These are phyloP conservation scores for Urosaurus nigricauda DNA, from an alignment of 2,797 vertebrate species.

Conservation along the genomic window DNA sequence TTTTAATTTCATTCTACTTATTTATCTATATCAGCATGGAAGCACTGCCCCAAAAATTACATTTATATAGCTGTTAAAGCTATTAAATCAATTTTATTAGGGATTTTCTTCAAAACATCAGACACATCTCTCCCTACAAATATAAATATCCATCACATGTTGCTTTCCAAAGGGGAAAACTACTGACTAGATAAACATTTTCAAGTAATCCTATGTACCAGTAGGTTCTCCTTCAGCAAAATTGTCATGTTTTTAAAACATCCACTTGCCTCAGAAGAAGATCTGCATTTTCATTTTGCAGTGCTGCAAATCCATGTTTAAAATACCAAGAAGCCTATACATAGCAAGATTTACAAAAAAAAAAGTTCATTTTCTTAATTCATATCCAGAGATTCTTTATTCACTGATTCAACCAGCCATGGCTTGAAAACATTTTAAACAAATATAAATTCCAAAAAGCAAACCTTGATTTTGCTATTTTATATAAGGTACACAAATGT, in stretches of 20 bases:
- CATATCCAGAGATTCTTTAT: neutral
- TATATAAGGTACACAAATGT: too few relatives aligned
- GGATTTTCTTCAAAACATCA: neutral
- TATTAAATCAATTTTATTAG: neutral
- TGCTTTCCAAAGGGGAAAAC: neutral
- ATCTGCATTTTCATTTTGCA: neutral
- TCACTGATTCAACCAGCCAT: too few relatives aligned
- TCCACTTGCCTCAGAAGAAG: neutral
- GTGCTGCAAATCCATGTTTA: too few relatives aligned
- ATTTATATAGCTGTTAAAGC: neutral
- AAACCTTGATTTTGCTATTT: too few relatives aligned
- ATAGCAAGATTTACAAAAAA: neutral
- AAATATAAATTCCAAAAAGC: too few relatives aligned
- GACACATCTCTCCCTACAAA: neutral
- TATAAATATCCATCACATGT: neutral
- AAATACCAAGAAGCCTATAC: too few relatives aligned
- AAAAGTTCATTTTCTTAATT: neutral
- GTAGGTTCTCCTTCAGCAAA: neutral
- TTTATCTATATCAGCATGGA: too few relatives aligned
- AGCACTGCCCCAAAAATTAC: too few relatives aligned
- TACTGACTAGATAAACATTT: neutral
- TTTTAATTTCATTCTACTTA: too few relatives aligned
- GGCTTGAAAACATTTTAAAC: too few relatives aligned
- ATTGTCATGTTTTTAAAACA: neutral
- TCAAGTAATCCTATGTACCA: neutral